These are phyloP conservation scores for Phalacrocorax carbo DNA, from an alignment of 2,113 vertebrate species.

Conservation along the genomic window DNA sequence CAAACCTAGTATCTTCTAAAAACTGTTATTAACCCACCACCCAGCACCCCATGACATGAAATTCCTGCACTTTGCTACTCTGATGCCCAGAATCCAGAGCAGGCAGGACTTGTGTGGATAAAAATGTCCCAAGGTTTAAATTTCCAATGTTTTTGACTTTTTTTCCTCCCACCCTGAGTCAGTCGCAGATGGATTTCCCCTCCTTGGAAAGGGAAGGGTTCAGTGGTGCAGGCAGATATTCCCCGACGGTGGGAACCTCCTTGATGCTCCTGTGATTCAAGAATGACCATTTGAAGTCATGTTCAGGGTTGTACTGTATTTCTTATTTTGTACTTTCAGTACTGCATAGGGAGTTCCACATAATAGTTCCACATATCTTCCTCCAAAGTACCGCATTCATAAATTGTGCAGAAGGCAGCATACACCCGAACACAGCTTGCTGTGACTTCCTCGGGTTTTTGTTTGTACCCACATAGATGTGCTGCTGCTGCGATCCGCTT, in stretches of 20 bases:
- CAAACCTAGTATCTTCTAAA: neutral
- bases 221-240: neutral
- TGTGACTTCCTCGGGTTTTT: neutral
- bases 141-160: neutral
- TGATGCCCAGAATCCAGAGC: neutral
- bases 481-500: neutral
- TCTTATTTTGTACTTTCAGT: neutral
- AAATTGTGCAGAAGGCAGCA: neutral
- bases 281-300: neutral
- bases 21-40: neutral
- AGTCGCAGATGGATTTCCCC: neutral
- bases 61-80: neutral
- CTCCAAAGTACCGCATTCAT: neutral
- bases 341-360: fast-evolving
- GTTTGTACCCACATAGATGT: fast-evolving
- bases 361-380: neutral
- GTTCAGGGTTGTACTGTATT: neutral
- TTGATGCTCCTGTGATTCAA: neutral
- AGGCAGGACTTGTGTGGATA: neutral
- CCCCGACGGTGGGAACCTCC: neutral
- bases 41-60: neutral
- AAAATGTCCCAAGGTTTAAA: neutral
- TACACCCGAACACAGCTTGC: neutral
- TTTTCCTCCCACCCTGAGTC: neutral
- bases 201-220: neutral